Conservation (phyloP, 2,797 vertebrate species). For the Mareca penelope region DNA sequence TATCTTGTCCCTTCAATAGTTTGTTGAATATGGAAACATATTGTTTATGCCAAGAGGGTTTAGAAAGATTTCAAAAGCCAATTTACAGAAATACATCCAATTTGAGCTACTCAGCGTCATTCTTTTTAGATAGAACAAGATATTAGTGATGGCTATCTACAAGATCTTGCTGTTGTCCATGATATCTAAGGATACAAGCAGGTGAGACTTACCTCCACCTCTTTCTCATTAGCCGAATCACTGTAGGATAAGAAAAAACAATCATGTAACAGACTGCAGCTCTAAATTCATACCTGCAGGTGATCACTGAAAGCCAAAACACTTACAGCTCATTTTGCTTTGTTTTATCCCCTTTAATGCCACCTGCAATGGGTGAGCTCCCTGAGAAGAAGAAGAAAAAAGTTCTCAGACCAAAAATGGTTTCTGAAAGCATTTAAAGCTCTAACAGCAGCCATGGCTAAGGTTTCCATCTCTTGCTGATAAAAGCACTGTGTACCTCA, state of each 20-base stretch:
- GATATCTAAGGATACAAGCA: background rate
- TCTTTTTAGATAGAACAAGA: background rate
- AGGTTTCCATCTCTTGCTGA: background rate
- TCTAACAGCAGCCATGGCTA: background rate
- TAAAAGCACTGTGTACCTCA: fast-evolving
- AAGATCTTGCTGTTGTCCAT: background rate
- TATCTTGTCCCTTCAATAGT: background rate
- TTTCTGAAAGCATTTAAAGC: background rate
- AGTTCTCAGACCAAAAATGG: background rate
- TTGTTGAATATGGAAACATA: background rate
- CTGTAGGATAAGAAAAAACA: conserved; percentile 75
- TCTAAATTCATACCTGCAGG: background rate
- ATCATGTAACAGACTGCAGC: background rate
- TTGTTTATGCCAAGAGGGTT: background rate
- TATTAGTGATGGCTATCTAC: background rate
- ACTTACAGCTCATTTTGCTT: conserved; percentile 75
- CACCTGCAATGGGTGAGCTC: conserved; percentile 12
- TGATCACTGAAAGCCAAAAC: background rate
- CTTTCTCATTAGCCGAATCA: conserved; percentile 86
- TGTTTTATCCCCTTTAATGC: conserved; percentile 62
- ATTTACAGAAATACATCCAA: background rate
- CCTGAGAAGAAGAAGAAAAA: conserved; percentile 44
- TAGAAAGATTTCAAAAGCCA: background rate
- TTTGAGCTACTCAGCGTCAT: background rate
- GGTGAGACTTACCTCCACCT: conserved; percentile 87